Conservation (phyloP, 2,797 vertebrate genomes). For the Mus spretus region DNA sequence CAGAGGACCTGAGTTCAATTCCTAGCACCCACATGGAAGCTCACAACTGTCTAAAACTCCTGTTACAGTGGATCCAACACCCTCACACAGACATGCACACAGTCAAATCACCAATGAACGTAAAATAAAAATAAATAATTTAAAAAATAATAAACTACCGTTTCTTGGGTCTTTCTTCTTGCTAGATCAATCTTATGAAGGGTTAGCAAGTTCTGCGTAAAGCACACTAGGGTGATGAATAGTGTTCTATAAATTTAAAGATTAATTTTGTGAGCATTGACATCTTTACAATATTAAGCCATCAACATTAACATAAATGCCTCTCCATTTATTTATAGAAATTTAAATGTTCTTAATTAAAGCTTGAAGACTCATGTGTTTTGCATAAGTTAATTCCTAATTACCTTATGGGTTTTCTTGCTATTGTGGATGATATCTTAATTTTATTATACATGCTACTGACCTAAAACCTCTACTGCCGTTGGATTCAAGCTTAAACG, state of each 20-base stretch:
- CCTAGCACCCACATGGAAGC: background rate
- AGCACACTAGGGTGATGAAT: background rate
- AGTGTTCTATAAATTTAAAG: background rate
- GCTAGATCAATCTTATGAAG: background rate
- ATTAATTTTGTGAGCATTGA: conserved; percentile 57
- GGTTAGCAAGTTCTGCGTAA: conserved; percentile 39
- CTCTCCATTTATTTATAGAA: conserved; percentile 42
- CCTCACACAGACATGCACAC: background rate
- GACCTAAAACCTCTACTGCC: background rate
- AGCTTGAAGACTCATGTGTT: background rate
- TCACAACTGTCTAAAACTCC: background rate
- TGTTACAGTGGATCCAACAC: background rate
- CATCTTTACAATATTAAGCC: background rate
- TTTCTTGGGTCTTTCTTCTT: conserved; percentile 8
- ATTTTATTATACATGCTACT: background rate
- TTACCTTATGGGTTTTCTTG: background rate
- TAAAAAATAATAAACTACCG: background rate
- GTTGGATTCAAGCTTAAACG: conserved; percentile 21
- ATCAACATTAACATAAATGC: conserved; percentile 27
- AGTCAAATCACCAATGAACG: background rate
- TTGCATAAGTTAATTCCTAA: conserved; percentile 24
- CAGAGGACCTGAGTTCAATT: background rate
- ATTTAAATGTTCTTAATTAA: conserved; percentile 47
- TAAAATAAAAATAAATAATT: background rate
- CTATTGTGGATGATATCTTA: background rate